These are phyloP conservation scores for Hipposideros larvatus DNA, from an alignment of 2,797 vertebrate species.

Conservation along the genomic window DNA sequence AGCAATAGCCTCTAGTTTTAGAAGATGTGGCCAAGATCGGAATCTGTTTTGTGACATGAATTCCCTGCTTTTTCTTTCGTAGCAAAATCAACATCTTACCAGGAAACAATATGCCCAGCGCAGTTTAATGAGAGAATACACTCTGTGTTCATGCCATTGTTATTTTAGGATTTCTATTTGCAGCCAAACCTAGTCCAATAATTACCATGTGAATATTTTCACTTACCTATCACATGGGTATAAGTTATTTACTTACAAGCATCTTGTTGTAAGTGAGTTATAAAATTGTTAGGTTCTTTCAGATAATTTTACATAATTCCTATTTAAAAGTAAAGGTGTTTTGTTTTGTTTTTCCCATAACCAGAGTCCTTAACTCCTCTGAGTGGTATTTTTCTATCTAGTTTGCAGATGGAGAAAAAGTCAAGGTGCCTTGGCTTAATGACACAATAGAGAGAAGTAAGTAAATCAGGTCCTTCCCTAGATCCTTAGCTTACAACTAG, in stretches of 20 bases:
- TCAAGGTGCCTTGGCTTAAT: not conserved
- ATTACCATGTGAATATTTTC: not conserved
- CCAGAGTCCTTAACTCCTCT: not conserved
- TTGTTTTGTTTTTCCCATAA: not conserved
- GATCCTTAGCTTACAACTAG: not conserved
- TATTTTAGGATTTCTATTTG: not conserved
- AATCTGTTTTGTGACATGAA: not conserved
- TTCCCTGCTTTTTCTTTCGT: not conserved
- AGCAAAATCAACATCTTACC: not conserved
- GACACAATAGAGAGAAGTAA: not conserved
- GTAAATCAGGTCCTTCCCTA: not conserved
- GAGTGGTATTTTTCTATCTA: not conserved
- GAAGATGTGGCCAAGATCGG: not conserved
- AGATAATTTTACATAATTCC: not conserved
- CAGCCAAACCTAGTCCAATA: not conserved
- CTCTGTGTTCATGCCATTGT: not conserved
- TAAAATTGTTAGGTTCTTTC: not conserved
- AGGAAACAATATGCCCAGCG: not conserved
- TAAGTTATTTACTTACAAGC: not conserved
- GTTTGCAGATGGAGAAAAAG: not conserved
- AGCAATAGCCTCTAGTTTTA: not conserved
- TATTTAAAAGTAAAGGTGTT: slow-evolving; percentile 5
- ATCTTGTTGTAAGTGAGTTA: not conserved
- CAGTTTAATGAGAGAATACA: not conserved
- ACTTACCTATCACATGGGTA: not conserved